phyloP scores from a whole-genome alignment of 2,113 vertebrate species.

The Peromyscus californicus region DNA sequence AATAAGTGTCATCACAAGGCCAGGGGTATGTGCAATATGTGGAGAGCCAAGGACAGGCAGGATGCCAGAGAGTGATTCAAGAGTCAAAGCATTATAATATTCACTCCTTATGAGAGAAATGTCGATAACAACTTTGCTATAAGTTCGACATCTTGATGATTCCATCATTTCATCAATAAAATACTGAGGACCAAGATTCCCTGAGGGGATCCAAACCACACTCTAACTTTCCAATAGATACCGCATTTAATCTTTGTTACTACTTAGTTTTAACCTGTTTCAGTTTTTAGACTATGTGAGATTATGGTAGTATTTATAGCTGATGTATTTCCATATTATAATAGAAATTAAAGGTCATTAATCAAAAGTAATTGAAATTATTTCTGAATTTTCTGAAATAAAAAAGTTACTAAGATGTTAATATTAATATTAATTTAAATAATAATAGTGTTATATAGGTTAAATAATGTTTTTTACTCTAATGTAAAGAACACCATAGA shows the following conservation, averaged over 20 bases:
- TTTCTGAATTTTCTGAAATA: not conserved
- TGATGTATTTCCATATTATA: not conserved
- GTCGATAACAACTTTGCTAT: too few relatives aligned
- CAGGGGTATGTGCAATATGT: not conserved
- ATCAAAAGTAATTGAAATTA: not conserved
- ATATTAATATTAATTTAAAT: not conserved
- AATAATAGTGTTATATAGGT: not conserved
- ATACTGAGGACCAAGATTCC: not conserved
- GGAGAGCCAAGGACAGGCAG: fast-evolving
- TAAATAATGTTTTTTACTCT: not conserved
- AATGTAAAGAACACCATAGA: not conserved
- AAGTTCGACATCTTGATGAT: not conserved
- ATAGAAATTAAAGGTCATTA: not conserved
- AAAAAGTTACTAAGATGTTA: not conserved
- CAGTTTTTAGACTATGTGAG: not conserved
- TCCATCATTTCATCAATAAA: fast-evolving
- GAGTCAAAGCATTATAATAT: not conserved
- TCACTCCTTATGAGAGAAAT: not conserved
- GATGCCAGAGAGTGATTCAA: not conserved
- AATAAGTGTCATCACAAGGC: not conserved
- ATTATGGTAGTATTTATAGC: not conserved
- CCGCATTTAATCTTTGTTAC: too few relatives aligned
- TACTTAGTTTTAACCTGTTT: not conserved
- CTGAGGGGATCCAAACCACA: not conserved
- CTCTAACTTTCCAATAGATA: too few relatives aligned